Conservation (phyloP, 2,113 vertebrate genomes). For the Dasyurus viverrinus region DNA sequence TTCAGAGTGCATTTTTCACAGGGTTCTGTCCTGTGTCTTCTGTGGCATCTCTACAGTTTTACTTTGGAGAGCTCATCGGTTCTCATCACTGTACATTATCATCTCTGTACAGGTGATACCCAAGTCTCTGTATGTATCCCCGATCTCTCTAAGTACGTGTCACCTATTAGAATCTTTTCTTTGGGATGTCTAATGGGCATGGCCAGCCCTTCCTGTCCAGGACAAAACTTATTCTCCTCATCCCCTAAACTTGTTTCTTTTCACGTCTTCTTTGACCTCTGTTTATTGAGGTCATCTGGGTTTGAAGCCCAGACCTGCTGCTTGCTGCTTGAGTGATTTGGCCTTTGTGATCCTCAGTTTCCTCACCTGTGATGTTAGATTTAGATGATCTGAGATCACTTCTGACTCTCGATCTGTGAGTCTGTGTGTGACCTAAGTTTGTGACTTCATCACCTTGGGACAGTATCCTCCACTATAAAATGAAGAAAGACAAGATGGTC, state of each 20-base stretch:
- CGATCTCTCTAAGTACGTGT: not conserved
- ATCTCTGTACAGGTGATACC: not conserved
- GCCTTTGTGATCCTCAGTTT: slow-evolving; percentile 1
- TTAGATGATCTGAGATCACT: not conserved
- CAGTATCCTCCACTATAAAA: not conserved
- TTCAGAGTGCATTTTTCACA: not conserved
- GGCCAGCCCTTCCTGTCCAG: not conserved
- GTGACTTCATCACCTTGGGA: not conserved
- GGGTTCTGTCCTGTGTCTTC: not conserved
- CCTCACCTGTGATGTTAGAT: not conserved
- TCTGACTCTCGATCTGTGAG: not conserved
- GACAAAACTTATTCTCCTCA: not conserved
- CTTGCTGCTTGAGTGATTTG: not conserved
- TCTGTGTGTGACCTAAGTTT: not conserved
- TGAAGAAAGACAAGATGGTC: not conserved
- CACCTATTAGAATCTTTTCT: not conserved
- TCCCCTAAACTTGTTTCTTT: not conserved
- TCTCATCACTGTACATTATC: not conserved
- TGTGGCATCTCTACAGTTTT: not conserved
- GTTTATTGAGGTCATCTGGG: not conserved
- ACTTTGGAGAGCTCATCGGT: not conserved
- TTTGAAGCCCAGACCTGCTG: not conserved
- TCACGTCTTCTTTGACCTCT: not conserved
- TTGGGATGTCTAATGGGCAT: not conserved
- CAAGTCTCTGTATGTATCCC: not conserved